Base-by-base conservation (phyloP, 30 jellyfish, hydroid and myxozoan species). In the Rhopilema esculentum region DNA sequence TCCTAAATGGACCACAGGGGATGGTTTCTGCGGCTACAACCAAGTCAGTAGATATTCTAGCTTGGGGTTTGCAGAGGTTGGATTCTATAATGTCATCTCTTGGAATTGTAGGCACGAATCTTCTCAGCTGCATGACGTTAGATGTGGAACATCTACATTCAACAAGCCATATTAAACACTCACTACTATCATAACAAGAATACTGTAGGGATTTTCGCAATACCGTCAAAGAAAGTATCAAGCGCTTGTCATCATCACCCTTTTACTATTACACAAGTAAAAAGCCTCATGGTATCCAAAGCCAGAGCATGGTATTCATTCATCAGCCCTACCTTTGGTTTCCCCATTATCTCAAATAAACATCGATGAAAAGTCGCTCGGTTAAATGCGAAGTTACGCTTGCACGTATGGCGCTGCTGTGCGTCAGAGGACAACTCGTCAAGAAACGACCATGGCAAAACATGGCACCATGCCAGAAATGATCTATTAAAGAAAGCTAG, bases 1-100 rank as follows among this genome's bases (percentile, higher is more conserved):
- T 49, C 69, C 78, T 82, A 49, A 82, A 67, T 82, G 91, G 91
- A 2, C 83, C 91, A 65, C 84, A n/a, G n/a, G 72, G 91, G 30
- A 32, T 51, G 66, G 83, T 82, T 48, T 82, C 84, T n/a, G 83
- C 83, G 67, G n/a, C 57, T 6, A 15, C 77, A 32, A 16, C 7
- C 67, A 64, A 65, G 66, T 40, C 91, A 22, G 82, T 81, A 19
- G 89, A 79, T 62, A 79, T 79, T 27, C 66, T 65, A 79, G 79
- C 23, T 61, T 79, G 89, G 89, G 78, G 67, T 65, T 62, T n/a
- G n/a, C n/a, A 28, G 68, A 79, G 79, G 89, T 79, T 79, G 32
- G 79, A 79, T 21, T 62, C 78, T 79, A 79, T 65, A 79, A 24
- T 79, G 89, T 62, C 89, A 29, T 61, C 89, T 57, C 79, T 79